These are phyloP conservation scores for Pteromalus puparum DNA, from an alignment of 1,140 invertebrate genomes.

Conservation along the genomic window DNA sequence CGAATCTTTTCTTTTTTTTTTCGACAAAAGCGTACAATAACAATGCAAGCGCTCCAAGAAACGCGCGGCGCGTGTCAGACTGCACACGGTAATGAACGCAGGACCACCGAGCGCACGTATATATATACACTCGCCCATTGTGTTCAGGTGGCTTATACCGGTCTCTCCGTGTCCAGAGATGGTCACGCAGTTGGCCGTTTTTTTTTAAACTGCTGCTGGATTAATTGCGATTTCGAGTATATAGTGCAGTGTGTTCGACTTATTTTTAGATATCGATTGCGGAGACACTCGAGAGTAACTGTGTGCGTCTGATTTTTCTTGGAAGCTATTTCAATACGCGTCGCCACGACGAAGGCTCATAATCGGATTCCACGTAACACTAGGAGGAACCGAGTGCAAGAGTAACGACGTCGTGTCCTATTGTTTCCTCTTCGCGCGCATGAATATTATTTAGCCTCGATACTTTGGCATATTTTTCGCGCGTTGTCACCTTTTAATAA, in stretches of 20 bases:
- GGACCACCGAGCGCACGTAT: not conserved
- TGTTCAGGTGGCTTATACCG: not conserved
- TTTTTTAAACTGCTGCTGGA: not conserved
- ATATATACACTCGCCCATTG: not conserved
- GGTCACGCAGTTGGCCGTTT: not conserved
- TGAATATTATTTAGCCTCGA: conserved; percentile 37
- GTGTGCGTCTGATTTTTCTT: not conserved
- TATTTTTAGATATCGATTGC: no score
- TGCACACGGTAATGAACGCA: conserved; percentile 37
- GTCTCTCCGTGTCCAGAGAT: not conserved
- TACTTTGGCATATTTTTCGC: not conserved
- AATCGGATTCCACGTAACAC: conserved; percentile 40
- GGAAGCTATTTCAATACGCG: not conserved
- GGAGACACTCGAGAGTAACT: no score
- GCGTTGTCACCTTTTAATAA: not conserved
- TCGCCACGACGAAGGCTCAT: not conserved
- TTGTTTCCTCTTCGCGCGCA: conserved; percentile 38
- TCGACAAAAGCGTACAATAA: not conserved
- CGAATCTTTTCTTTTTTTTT: not conserved
- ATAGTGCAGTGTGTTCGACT: not conserved
- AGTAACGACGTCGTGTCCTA: conserved; percentile 9
- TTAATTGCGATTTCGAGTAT: not conserved
- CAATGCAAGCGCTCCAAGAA: conserved; percentile 41
- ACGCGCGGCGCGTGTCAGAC: conserved; percentile 34
- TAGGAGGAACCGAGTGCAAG: conserved; percentile 38